phyloP scores from a whole-genome alignment of 2,113 vertebrate genomes.

The Charina bottae region DNA sequence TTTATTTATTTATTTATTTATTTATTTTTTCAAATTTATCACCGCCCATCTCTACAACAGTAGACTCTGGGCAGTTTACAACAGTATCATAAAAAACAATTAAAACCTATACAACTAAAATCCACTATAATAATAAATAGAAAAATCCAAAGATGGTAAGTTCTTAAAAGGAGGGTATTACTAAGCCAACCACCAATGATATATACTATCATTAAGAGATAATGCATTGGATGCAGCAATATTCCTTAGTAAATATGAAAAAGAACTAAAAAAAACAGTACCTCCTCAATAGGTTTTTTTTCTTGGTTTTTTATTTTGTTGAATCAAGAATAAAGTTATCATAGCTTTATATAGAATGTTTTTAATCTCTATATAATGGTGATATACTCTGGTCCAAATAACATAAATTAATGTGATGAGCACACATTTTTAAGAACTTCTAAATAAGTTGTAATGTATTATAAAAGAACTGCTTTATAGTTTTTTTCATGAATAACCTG shows the following conservation, averaged over 20 bases:
- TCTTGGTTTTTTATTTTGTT: conserved; percentile 54
- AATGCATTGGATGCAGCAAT: conserved; percentile 35
- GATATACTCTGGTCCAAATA: conserved; percentile 69
- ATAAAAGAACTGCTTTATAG: conserved; percentile 62
- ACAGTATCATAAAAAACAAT: no score
- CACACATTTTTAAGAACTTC: conserved; percentile 68
- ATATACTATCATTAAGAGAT: conserved; percentile 32
- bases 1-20: no score
- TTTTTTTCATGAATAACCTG: conserved; percentile 2
- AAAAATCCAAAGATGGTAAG: no score
- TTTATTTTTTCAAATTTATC: no score
- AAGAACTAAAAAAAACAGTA: conserved; percentile 49
- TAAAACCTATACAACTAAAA: no score
- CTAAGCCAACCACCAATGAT: no score
- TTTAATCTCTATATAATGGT: conserved; percentile 68
- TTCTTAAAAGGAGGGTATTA: no score
- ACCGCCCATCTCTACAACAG: no score
- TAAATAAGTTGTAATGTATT: conserved; percentile 66
- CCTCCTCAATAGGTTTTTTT: conserved; percentile 55
- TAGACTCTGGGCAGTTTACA: no score
- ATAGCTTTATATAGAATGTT: conserved; percentile 46
- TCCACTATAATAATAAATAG: no score
- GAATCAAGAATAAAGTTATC: conserved; percentile 64
- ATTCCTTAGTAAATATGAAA: conserved; percentile 52
- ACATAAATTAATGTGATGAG: conserved; percentile 65